Base-by-base conservation (phyloP, 53 echinoderm and acorn worm genomes). In the Patiria pectinifera region DNA sequence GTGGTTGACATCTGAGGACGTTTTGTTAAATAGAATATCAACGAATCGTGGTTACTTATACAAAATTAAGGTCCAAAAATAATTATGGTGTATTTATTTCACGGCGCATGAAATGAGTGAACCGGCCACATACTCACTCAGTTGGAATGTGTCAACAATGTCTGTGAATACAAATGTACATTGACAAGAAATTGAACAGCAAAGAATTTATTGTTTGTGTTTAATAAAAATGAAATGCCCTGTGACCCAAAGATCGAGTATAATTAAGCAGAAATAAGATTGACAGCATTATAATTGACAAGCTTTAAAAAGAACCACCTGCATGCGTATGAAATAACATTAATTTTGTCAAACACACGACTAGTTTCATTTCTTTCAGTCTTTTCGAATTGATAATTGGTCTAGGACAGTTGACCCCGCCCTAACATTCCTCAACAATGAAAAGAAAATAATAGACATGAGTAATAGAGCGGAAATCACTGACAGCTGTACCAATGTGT, bases 61-160 rank as follows among this genome's bases (percentile, higher is more conserved):
- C 69, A 69, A 21, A 15, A 69, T 4, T 18, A 69, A 69, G 16
- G 6, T 21, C 69, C 21, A 69, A 21, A 69, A 69, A 69, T 69
- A 5, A 21, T 35, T 35, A 35, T 35, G 16, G 69, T 69, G 22
- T 74, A 74, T 74, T 16, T n/a, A 69, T 69, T 69, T 69, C 80
- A 47, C 13, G 71, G 90, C 90, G 90, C 23, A 90, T 69, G 80
- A 90, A 90, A 81, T 80, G 90, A 80, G 90, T 92, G 92, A 76
- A 76, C 11, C 63, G 92, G 85, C 79, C 16, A 11, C 62, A 84
- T 83, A 96, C 94, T 96, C 96, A 96, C 93, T 94, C 96, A 93
- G 70, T 91, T 96, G 96, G 96, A 96, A 96, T 96, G 96, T 92
- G 92, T 92, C 92, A 92, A 92, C 92, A 92, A 74, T 85, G 85